Base-by-base conservation (phyloP, 1,140 invertebrate species). In the Plectus sambesii region DNA sequence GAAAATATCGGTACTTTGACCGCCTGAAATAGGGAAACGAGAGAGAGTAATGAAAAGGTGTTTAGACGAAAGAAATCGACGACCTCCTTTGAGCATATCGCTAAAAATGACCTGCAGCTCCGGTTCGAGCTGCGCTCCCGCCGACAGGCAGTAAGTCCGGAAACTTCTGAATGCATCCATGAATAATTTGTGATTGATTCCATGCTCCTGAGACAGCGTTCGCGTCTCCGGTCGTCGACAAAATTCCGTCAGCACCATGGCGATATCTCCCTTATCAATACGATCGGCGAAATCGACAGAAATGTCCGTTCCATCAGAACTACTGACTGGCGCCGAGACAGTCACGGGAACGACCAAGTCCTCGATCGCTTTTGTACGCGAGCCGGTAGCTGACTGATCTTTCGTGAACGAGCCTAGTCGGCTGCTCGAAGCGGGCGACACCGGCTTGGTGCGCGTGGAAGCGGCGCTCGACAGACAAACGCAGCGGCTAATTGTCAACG, bases 51-150 rank as follows among this genome's bases (percentile, higher is more conserved):
- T 8, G 6, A 58, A 59, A 12, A 5, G 17, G n/a, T n/a, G n/a
- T n/a, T n/a, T n/a, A n/a, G n/a, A 12, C 42, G 55, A 55, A 9
- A 38, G 36, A 40, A 29, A 40, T 22, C 55, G 55, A 69, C 63
- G 65, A 54, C 66, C 61, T 19, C 59, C 68, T 36, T 73, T 65
- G 40, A 87, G 68, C 55, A 98, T 85, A 72, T 98, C 92, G 75
- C 82, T 88, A 40, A 97, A 77, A 3, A 83, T 78, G 44, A 97
- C 79, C 70, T 96, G 87, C 41, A 97, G 73, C 71, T 93, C 88
- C n/a, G 81, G 80, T 4, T 88, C 87, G 24, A 42, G 27, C 15
- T 15, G 26, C 19, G 24, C 26, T n/a, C 15, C 75, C 8, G 82
- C 77, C 70, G 87, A 81, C 38, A 90, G 69, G 71, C 89, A 97